These are phyloP conservation scores for Cheilosia urbana DNA, from an alignment of 2,888 invertebrate species.

Conservation along the genomic window DNA sequence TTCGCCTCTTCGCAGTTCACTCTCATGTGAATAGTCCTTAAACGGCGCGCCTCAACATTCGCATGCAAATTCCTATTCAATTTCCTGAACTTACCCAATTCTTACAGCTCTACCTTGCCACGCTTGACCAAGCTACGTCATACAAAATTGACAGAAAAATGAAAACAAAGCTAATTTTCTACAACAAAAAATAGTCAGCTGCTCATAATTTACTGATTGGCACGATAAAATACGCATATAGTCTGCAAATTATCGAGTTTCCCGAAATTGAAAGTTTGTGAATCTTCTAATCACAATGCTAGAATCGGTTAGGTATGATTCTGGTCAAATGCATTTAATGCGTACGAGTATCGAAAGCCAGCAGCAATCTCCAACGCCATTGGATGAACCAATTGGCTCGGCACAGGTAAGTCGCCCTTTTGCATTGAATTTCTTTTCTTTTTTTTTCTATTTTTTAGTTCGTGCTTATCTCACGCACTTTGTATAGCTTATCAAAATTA, in stretches of 20 bases:
- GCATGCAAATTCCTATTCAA: background rate
- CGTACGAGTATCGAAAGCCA: constrained; percentile 64
- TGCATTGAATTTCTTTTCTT: constrained; percentile 1
- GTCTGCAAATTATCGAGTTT: constrained; percentile 32
- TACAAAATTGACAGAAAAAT: constrained; percentile 55
- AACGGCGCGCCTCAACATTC: too few relatives aligned
- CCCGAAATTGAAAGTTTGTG: constrained; percentile 34
- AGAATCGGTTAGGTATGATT: constrained; percentile 64
- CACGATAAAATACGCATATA: constrained; percentile 50
- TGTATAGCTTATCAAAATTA: background rate
- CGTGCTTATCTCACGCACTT: constrained; percentile 2
- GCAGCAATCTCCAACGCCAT: constrained; percentile 62
- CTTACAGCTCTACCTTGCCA: constrained; percentile 34
- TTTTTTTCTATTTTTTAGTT: too few relatives aligned
- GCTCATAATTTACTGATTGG: constrained; percentile 67
- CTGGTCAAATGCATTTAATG: constrained; percentile 57
- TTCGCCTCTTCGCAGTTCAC: too few relatives aligned
- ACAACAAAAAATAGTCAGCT: constrained; percentile 73
- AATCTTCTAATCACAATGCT: constrained; percentile 56
- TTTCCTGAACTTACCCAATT: too few relatives aligned
- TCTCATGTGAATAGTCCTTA: too few relatives aligned
- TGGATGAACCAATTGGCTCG: constrained; percentile 62
- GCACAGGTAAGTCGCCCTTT: constrained; percentile 50
- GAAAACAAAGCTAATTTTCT: constrained; percentile 74
- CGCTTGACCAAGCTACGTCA: constrained; percentile 53